Base-by-base conservation (phyloP, 2,113 vertebrate genomes). In the Puma concolor region DNA sequence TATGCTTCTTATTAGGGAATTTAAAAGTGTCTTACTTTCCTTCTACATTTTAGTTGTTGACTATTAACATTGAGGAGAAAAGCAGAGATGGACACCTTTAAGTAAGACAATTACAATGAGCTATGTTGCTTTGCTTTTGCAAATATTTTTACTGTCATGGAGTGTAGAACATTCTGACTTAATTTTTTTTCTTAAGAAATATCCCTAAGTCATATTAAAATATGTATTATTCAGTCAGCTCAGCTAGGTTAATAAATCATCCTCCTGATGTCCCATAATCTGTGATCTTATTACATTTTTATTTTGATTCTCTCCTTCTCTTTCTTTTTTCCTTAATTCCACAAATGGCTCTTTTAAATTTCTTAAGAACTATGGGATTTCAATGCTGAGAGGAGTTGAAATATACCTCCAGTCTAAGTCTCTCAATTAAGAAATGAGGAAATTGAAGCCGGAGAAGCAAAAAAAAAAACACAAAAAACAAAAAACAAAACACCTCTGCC, bases 1-100 rank as follows among this genome's bases (percentile, higher is more conserved):
- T 64, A 48, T 96, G 36, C 1, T 93, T 93, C 66, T 95, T 85
- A 77, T n/a, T 66, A 94, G 63, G 19, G 29, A 91, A 94, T 77
- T 29, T 93, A 52, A 90, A 94, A 87, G 25, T 94, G 38, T 92
- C 36, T 90, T 90, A 31, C 44, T 83, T 60, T 89, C n/a, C 67
- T 54, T 96, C 25, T 64, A 10, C 63, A n/a, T 36, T 93, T 88
- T 84, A 96, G 21, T 66, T 91, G 7, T 36, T 96, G 25, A 64
- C 1, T 80, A 27, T 90, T 94, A 83, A 67, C n/a, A 88, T 25
- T 90, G 25, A 92, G 23, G 33, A 96, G 23, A 19, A 69, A 66
- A 96, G 44, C 11, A 71, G 0, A 93, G 19, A 86, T 17, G 36
- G 12, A 76, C 14, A 44, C 86, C 11, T 71, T 93, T 88, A 63